Evolutionary conservation across 2,113 vertebrate species (phyloP).

Genomic region (Eolophus roseicapilla): DNA sequence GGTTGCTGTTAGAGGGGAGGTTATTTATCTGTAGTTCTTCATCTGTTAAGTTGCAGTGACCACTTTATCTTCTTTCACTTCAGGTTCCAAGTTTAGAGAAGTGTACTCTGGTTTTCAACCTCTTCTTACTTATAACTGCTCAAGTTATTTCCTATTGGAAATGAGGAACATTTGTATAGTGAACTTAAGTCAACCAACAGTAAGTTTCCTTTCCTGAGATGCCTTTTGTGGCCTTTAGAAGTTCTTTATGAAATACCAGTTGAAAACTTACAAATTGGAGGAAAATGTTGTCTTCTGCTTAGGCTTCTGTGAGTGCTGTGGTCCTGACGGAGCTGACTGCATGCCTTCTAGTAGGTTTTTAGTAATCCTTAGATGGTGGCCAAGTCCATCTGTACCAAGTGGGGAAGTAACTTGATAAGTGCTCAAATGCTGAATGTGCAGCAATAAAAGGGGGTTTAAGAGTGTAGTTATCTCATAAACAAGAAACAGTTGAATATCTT

Average conservation of each 20-base stretch:
- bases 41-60: neutral
- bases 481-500: neutral
- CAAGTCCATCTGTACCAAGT: neutral
- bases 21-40: neutral
- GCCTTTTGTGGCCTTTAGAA: neutral
- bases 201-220: neutral
- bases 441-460: neutral
- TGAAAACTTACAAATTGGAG: neutral
- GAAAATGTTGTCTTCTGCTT: neutral
- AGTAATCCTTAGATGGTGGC: neutral
- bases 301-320: neutral
- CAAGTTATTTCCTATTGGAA: constrained; percentile 6
- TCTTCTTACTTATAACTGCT: neutral
- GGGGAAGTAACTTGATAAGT: neutral
- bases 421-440: neutral
- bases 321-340: neutral
- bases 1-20: neutral
- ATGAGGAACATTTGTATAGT: neutral
- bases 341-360: neutral
- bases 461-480: neutral
- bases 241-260: neutral
- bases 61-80: neutral
- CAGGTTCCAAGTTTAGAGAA: neutral
- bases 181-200: neutral
- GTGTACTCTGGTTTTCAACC: constrained; percentile 1